Base-by-base conservation (phyloP, 2,797 vertebrate genomes). In the Acipenser transmontanus region DNA sequence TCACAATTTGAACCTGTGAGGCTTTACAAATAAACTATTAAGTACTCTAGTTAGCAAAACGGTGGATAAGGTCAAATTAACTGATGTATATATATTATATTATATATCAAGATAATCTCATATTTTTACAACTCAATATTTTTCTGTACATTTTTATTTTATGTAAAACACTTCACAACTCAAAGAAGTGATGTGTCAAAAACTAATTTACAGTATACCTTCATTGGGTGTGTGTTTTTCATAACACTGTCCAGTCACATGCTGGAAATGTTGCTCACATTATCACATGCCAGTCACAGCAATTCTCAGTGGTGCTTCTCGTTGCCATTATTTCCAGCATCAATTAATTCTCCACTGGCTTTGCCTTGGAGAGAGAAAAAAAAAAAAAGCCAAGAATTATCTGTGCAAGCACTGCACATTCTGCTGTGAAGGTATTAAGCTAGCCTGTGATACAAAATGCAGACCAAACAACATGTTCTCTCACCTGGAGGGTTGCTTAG, bases 311-410 rank as follows among this genome's bases (percentile, higher is more conserved):
- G 84, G 83, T 88, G 84, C 82, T 75, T 88, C 85, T 91, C 81
- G 80, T 78, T 88, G 87, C 88, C 91, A 89, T 91, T 90, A 91
- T 89, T 90, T 89, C 88, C 90, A 88, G 85, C 87, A 89, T 91
- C 90, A 91, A 91, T 92, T 93, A 89, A 86, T 91, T 91, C 88
- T 89, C 85, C 80, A 78, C 82, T 92, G 89, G 91, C 90, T 89
- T 90, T 77, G 70, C 81, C 86, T 89, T 86, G 79, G 76, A 85
- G 87, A 65, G 65, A 61, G 57, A 86, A 87, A 86, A 81, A 81
- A 77, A 81, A 34, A 34, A 34, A 34, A 4, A 34, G 34, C 8
- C 8, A 75, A 81, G 76, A 84, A 88, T 83, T 87, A 88, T 89
- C 86, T 84, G 85, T 83, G 81, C 88, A 83, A 84, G 82, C 77